Evolutionary conservation across 2,113 vertebrate genomes (phyloP).

Genomic region (Chaetodon auriga): DNA sequence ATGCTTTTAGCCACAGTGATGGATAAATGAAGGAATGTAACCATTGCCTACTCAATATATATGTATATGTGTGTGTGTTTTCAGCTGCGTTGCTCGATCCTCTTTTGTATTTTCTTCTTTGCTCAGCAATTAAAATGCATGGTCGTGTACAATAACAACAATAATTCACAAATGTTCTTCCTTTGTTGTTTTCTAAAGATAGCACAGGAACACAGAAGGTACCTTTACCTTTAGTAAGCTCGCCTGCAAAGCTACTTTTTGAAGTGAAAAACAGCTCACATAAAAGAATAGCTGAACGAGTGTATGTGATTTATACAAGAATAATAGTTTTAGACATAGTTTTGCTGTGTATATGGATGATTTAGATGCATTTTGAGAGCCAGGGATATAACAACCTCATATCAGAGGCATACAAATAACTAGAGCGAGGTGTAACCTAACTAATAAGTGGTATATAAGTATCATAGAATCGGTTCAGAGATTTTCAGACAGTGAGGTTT

Average conservation of each 20-base stretch:
- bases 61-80: neutral
- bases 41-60: neutral
- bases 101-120: neutral
- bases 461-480: neutral
- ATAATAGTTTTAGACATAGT: neutral
- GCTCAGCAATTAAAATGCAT: conserved; percentile 52
- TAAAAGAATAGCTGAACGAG: neutral
- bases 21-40: neutral
- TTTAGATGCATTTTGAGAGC: neutral
- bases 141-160: conserved; percentile 4
- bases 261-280: conserved; percentile 16
- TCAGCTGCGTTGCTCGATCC: conserved; percentile 9
- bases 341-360: neutral
- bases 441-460: too few species aligned
- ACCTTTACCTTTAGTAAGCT: conserved; percentile 27
- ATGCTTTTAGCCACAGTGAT: conserved; percentile 6
- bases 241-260: conserved; percentile 25
- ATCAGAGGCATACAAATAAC: neutral
- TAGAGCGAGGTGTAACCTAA: neutral
- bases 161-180: conserved; percentile 19
- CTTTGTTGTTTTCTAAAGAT: conserved; percentile 60
- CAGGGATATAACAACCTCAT: neutral
- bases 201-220: conserved; percentile 23
- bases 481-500: too few species aligned
- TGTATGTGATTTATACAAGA: conserved; percentile 5